Evolutionary conservation across 2,113 vertebrate species (phyloP).

Genomic region (Carassius carassius): DNA sequence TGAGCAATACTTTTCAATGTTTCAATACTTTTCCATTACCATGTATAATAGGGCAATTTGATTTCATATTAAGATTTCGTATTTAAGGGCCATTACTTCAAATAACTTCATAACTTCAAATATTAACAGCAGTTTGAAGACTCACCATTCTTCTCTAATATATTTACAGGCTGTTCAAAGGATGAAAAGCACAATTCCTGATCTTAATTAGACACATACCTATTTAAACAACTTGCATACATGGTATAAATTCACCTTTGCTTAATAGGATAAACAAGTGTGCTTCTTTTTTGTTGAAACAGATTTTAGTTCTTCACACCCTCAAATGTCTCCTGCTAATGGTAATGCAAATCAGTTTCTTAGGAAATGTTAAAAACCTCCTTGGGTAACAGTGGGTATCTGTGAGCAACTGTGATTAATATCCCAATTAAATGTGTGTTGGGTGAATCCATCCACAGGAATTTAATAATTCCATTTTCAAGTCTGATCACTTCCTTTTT

Average conservation of each 20-base stretch:
- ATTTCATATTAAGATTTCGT: too few relatives aligned
- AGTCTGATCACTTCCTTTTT: constrained; percentile 27
- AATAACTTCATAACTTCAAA: too few relatives aligned
- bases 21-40: background rate
- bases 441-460: background rate
- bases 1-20: background rate
- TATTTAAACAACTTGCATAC: background rate
- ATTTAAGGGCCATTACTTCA: background rate
- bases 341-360: constrained; percentile 5
- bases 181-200: background rate
- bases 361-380: background rate
- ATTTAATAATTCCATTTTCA: constrained; percentile 25
- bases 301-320: background rate
- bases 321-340: background rate
- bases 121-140: background rate
- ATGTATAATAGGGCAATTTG: background rate
- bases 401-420: constrained; percentile 35
- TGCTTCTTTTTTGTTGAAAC: background rate
- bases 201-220: background rate
- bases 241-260: background rate
- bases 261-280: too few relatives aligned
- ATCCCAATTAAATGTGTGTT: constrained; percentile 32
- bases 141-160: background rate
- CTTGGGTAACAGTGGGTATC: constrained; percentile 10
- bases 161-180: background rate